Evolutionary conservation across 2,888 invertebrate species (phyloP), one percentile per base, ranked within the genome.

Genomic region (Caenorhabditis drosophilae): DNA sequence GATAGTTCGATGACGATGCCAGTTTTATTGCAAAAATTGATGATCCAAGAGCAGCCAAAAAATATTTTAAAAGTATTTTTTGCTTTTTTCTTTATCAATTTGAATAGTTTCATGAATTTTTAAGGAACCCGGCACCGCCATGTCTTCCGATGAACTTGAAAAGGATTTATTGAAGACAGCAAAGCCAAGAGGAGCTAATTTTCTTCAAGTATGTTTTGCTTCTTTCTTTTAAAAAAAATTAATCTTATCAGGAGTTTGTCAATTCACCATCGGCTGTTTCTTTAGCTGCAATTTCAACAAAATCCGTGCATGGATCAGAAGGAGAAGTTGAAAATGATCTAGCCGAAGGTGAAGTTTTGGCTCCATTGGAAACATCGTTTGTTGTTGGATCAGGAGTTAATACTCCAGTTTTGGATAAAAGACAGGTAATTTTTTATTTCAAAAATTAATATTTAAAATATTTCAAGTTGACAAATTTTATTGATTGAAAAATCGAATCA

Each of bases 201-300:
- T 51, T 7, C 27, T 47, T 26, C n/a, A 44, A 15, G 23, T 26
- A 44, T 18, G 7, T 18, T 18, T 23, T 25, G 9, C 4, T n/a
- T 15, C 4, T 4, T 4, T n/a, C 4, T 36, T 36, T 36, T 12
- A 36, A 36, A 36, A 12, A n/a, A n/a, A 15, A 16, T 45, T 47
- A 20, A n/a, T 26, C 56, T 18, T 25, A 58, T 12, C 52, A 71
- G 38, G 73, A 70, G n/a, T 66, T 73, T 50, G 57, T 40, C 25
- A 70, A 69, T 46, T 71, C 73, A 1, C 64, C 73, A n/a, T 76
- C 76, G 0, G 76, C 72, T 15, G 68, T 68, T 4, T 71, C 71
- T 2, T 49, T 76, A 40, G 64, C 64, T 20, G 70, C 64, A 1
- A 60, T 73, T 40, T 73, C 73, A 7, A 73, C 68, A 7, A 64